These are phyloP conservation scores for Phortica okadai DNA, from an alignment of 2,888 invertebrate species.

Conservation along the genomic window DNA sequence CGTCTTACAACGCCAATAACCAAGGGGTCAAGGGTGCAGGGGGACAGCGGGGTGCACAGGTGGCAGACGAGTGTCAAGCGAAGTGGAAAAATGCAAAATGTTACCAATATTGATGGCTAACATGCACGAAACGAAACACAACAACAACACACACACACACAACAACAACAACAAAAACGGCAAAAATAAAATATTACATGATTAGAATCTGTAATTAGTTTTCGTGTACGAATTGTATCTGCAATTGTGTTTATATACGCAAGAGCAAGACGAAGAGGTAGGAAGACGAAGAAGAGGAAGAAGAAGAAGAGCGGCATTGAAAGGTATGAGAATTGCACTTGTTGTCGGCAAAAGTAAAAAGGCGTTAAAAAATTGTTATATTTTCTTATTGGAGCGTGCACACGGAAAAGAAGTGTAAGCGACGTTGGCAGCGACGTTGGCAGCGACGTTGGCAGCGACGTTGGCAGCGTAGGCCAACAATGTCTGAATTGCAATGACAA, in stretches of 20 bases:
- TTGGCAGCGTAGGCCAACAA: too few relatives aligned
- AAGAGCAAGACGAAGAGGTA: conserved; percentile 41
- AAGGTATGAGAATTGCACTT: conserved; percentile 62
- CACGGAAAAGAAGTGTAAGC: conserved; percentile 33
- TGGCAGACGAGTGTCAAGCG: conserved; percentile 33
- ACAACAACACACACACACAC: not conserved
- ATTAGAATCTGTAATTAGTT: conserved; percentile 74
- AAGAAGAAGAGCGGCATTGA: too few relatives aligned
- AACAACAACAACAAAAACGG: not conserved
- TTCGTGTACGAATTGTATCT: conserved; percentile 59
- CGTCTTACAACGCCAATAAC: conserved; percentile 15
- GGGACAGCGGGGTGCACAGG: conserved; percentile 8
- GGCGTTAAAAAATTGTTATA: conserved; percentile 55
- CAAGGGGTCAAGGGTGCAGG: conserved; percentile 23
- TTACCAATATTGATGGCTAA: conserved; percentile 66
- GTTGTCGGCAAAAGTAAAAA: conserved; percentile 69
- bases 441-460: not conserved
- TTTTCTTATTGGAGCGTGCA: conserved; percentile 44
- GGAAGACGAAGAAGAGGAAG: too few relatives aligned
- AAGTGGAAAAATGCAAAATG: conserved; percentile 44
- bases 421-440: not conserved
- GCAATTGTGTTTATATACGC: conserved; percentile 66
- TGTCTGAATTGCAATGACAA: not conserved
- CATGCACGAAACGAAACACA: conserved; percentile 62
- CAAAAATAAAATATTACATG: conserved; percentile 67